These are phyloP conservation scores for Cynopterus sphinx DNA, from an alignment of 2,797 vertebrate genomes.

Conservation along the genomic window DNA sequence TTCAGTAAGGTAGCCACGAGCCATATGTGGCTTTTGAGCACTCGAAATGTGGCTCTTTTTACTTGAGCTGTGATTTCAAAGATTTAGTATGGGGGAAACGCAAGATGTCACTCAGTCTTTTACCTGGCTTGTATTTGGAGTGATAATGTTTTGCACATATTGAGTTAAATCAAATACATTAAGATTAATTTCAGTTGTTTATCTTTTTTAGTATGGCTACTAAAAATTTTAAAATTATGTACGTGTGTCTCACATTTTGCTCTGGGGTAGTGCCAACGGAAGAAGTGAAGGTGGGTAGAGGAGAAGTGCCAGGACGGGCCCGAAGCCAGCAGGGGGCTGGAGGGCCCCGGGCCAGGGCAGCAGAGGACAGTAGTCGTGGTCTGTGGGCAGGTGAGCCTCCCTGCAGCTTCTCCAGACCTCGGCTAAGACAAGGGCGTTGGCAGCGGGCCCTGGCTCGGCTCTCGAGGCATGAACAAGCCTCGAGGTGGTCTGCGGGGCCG, in stretches of 20 bases:
- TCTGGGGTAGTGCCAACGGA: background rate
- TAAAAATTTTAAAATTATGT: background rate
- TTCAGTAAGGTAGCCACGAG: background rate
- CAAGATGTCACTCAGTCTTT: background rate
- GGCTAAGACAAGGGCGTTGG: background rate
- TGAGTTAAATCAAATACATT: background rate
- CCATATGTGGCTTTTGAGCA: background rate
- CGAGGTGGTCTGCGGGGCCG: background rate
- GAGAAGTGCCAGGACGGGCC: no score
- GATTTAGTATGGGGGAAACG: background rate
- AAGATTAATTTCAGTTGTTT: background rate
- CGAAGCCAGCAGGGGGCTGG: background rate
- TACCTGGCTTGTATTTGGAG: background rate
- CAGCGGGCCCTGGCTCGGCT: no score
- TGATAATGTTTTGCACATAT: background rate
- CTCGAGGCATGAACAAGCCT: no score
- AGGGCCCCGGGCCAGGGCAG: background rate
- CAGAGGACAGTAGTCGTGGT: fast-evolving
- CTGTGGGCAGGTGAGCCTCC: background rate
- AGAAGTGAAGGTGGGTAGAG: background rate
- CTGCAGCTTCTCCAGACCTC: background rate
- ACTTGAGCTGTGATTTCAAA: background rate
- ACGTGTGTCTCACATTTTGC: background rate
- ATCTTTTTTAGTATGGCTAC: background rate
- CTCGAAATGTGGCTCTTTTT: background rate